Evolutionary conservation across 1,140 invertebrate species (phyloP).

Genomic region (Tetraneura akinire): DNA sequence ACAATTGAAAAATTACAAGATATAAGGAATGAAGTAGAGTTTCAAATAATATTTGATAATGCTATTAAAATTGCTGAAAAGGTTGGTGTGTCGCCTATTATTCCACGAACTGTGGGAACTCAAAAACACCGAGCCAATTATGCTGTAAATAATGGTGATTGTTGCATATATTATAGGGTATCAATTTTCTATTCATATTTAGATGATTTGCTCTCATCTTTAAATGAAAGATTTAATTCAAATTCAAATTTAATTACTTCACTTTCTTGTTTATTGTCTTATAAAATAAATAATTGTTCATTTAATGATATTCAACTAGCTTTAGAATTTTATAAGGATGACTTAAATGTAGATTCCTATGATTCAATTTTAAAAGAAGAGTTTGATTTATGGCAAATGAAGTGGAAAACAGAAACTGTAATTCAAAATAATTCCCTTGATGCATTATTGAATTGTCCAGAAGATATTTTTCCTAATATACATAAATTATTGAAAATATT

Average conservation of each 20-base stretch:
- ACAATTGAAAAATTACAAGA: neutral
- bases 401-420: neutral
- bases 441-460: neutral
- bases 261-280: neutral
- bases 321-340: slow-evolving; percentile 11
- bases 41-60: neutral
- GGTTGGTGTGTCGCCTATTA: neutral
- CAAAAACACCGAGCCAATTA: neutral
- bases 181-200: slow-evolving; percentile 6
- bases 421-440: neutral
- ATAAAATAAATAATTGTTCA: neutral
- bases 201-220: neutral
- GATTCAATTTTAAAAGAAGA: neutral
- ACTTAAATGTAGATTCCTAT: neutral
- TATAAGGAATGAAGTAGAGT: neutral
- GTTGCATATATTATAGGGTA: neutral
- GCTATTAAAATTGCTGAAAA: neutral
- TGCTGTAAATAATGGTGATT: neutral
- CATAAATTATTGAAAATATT: too few species aligned
- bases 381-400: neutral
- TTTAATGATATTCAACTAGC: neutral
- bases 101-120: neutral
- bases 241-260: neutral
- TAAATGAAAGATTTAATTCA: neutral
- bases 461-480: too few species aligned